Evolutionary conservation across 2,797 vertebrate species (phyloP).

Genomic region (Limnodromus scolopaceus): DNA sequence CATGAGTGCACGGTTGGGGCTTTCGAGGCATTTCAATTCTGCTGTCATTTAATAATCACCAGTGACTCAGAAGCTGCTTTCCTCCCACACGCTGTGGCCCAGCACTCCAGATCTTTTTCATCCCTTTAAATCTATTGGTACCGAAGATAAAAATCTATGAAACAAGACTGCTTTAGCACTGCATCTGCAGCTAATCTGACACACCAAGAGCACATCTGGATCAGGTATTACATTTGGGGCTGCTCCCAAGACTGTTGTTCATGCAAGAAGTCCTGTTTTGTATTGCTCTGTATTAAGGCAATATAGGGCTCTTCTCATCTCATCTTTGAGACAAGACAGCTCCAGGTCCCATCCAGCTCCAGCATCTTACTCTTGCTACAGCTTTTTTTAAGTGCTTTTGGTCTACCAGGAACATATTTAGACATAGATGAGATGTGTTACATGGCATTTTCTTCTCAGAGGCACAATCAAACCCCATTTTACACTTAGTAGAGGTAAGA

Average conservation of each 20-base stretch:
- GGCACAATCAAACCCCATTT: conserved; percentile 7
- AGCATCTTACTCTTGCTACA: background rate
- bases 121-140: background rate
- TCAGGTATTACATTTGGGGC: background rate
- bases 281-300: background rate
- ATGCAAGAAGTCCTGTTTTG: background rate
- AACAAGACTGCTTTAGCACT: background rate
- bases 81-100: conserved; percentile 2
- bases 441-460: background rate
- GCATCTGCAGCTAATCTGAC: background rate
- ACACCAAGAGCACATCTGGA: background rate
- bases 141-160: background rate
- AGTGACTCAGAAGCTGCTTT: conserved; percentile 29
- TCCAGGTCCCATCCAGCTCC: background rate
- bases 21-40: conserved; percentile 18
- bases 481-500: conserved; percentile 2
- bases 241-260: background rate
- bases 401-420: background rate
- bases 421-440: background rate
- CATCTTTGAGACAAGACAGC: background rate
- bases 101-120: background rate
- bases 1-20: background rate
- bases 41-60: background rate
- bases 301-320: background rate
- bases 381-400: background rate